Conservation (phyloP, 2,113 vertebrate species). For the Eulemur macaco region DNA sequence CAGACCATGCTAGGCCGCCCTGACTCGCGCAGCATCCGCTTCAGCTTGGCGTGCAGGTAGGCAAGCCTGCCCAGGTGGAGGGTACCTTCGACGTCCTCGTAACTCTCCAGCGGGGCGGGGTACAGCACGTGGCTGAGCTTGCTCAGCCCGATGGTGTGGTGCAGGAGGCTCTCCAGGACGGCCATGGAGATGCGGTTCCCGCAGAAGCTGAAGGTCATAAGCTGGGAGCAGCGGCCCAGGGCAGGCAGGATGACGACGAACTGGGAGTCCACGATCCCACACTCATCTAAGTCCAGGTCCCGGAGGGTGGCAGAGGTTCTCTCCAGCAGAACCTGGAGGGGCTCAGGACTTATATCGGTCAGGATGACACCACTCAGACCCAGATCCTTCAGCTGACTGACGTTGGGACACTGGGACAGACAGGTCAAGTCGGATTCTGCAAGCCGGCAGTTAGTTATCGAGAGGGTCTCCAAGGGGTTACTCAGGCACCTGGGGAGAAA, state of each 20-base stretch:
- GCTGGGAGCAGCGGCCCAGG: constrained; percentile 29
- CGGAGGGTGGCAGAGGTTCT: not conserved
- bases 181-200: constrained; percentile 7
- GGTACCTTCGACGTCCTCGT: rapidly evolving
- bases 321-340: constrained; percentile 26
- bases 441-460: constrained; percentile 14
- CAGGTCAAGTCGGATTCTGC: not conserved
- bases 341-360: not conserved
- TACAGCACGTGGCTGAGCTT: constrained; percentile 27
- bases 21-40: not conserved
- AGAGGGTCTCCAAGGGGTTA: constrained; percentile 19
- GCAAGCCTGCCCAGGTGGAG: constrained; percentile 12
- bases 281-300: constrained; percentile 53
- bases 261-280: not conserved
- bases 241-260: constrained; percentile 11
- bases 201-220: constrained; percentile 19
- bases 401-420: not conserved
- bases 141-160: not conserved
- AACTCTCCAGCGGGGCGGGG: constrained; percentile 4
- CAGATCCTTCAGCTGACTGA: constrained; percentile 42
- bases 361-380: constrained; percentile 4
- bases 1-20: not conserved
- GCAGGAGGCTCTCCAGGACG: not conserved
- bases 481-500: constrained; percentile 34
- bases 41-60: not conserved